Evolutionary conservation across 2,113 vertebrate genomes (phyloP), one percentile per base, ranked within the genome.

Genomic region (Hiodon tergisus): DNA sequence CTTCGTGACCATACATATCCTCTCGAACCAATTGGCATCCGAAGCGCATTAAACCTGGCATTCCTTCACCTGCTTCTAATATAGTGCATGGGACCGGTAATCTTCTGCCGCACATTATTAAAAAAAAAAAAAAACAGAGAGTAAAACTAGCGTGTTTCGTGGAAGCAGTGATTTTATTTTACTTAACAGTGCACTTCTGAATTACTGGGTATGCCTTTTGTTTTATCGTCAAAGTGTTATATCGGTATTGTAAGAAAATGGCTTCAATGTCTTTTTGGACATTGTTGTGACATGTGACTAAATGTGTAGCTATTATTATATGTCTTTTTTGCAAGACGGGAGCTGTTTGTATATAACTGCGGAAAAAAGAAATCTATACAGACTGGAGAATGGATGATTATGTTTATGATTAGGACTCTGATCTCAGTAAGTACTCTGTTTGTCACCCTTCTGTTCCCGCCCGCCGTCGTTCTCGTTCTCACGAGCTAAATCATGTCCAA

Each of bases 191-290:
- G 88, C 85, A 91, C 86, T 14, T 72, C 87, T 81, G 80, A 89
- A 87, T 83, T 83, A 90, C 83, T 91, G 87, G 82, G 58, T 90
- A 90, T 88, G 89, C 91, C 89, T 89, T 89, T 87, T 1, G 4
- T 93, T 90, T 86, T 86, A 84, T 91, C 87, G 90, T 93, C 88
- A 81, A 89, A 93, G 92, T 96, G 92, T 94, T 93, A 82, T 85
- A 86, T 90, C 92, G 89, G 84, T 93, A 87, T 91, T 90, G 85
- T 86, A 90, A 93, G 75, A 89, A 87, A 74, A 7, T 73, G 67
- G 89, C 89, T 86, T 86, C 92, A 89, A 89, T 89, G 91, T 95
- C 91, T 92, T 92, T 90, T 88, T 91, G 89, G 92, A 90, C 91
- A 89, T 92, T 90, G 92, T 87, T 85, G 85, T 91, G 85, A 87